Percentiles rank a stretch among this genome's conserved stretches.
phyloP scores from a whole-genome alignment of 2,888 invertebrate species.

The Caenorhabditis macrosperma region DNA sequence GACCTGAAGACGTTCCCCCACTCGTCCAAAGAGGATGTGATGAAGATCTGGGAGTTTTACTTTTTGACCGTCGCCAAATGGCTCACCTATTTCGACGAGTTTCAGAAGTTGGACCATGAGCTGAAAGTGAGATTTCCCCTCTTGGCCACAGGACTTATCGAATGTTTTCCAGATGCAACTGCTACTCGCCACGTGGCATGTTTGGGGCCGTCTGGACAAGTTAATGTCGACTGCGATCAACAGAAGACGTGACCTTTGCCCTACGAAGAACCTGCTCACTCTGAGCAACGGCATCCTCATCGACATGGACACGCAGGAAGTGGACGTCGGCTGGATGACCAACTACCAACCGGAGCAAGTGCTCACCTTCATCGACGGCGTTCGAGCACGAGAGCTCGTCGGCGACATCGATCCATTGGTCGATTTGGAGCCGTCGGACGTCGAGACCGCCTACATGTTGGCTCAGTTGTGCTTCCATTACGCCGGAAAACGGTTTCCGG shows the following conservation, averaged over 20 bases:
- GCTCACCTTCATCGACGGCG: conserved; percentile 26
- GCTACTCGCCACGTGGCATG: conserved; percentile 21
- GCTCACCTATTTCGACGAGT: conserved; percentile 45
- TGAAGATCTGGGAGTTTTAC: conserved; percentile 45
- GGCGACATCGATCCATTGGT: conserved; percentile 27
- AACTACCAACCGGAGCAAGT: conserved; percentile 34
- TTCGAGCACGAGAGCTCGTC: conserved; percentile 23
- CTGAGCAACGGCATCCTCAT: conserved; percentile 22
- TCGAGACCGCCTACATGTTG: conserved; percentile 49
- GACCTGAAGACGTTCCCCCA: conserved; percentile 13
- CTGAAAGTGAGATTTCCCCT: conserved; percentile 2
- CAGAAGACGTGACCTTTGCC: conserved; percentile 11
- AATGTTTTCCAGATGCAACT: conserved; percentile 20
- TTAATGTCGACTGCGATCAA: conserved; percentile 27
- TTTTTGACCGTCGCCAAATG: conserved; percentile 37
- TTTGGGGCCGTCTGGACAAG: conserved; percentile 36
- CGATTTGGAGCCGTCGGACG: conserved; percentile 31
- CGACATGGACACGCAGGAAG: conserved; percentile 21
- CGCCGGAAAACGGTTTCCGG: conserved; percentile 40
- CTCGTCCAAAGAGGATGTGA: conserved; percentile 22
- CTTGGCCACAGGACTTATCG: not conserved
- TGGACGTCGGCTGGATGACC: conserved; percentile 35
- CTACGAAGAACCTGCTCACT: conserved; percentile 16
- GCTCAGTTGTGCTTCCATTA: conserved; percentile 54
- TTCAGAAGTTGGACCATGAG: conserved; percentile 18